These are phyloP conservation scores for Ormyrus pomaceus DNA, from an alignment of 2,888 invertebrate genomes.

Conservation along the genomic window DNA sequence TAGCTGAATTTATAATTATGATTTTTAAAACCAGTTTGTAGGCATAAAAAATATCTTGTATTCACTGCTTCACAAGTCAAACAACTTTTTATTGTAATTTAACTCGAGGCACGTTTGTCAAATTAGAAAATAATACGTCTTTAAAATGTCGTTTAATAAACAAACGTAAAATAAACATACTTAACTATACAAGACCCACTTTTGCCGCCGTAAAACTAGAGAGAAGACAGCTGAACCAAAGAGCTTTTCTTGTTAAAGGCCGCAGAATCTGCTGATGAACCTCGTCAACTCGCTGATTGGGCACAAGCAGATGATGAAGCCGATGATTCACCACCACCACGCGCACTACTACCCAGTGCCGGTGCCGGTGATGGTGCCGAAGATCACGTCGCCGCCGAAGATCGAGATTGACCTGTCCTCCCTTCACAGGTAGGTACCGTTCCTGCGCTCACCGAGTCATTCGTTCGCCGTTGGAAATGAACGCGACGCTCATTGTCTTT, in stretches of 20 bases:
- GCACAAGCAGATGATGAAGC: constrained; percentile 24
- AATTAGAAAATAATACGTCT: too few species aligned
- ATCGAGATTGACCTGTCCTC: constrained; percentile 52
- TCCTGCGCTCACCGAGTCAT: neutral
- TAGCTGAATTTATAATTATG: too few species aligned
- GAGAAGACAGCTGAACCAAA: too few species aligned
- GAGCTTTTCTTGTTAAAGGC: constrained; percentile 25
- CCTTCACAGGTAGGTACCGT: constrained; percentile 34
- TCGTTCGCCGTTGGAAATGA: neutral
- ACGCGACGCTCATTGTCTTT: neutral
- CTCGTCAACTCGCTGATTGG: constrained; percentile 49
- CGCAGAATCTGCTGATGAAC: constrained; percentile 42
- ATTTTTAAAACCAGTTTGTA: too few species aligned
- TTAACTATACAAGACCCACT: too few species aligned
- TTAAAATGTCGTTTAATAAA: too few species aligned
- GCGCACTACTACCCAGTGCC: constrained; percentile 67
- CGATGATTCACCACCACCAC: constrained; percentile 65
- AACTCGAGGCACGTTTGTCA: too few species aligned
- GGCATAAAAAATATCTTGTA: too few species aligned
- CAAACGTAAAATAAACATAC: too few species aligned
- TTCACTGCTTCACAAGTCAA: too few species aligned
- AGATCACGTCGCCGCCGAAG: constrained; percentile 36
- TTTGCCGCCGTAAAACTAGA: too few species aligned
- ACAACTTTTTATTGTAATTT: too few species aligned
- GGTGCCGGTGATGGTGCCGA: constrained; percentile 56